phyloP scores from a whole-genome alignment of 1,140 invertebrate species.

The Portunus trituberculatus region DNA sequence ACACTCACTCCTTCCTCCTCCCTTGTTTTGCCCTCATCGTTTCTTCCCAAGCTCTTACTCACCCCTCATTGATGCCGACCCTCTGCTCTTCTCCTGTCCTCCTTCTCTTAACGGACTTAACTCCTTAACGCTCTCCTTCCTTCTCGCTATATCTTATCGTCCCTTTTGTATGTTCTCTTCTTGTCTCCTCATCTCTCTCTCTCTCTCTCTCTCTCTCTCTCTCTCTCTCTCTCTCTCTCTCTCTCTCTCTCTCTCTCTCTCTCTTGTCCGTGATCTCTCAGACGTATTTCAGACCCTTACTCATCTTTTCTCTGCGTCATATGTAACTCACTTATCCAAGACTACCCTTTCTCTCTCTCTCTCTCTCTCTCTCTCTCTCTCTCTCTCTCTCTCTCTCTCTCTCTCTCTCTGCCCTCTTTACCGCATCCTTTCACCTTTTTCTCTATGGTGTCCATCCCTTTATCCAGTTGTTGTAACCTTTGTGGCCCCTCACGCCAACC shows the following conservation, averaged over 20 bases:
- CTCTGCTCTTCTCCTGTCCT: conserved; percentile 21
- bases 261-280: too few species aligned
- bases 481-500: too few species aligned
- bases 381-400: neutral
- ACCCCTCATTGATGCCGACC: neutral
- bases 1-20: neutral
- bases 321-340: neutral
- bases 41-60: neutral
- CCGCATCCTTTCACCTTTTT: neutral
- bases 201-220: neutral
- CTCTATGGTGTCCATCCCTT: neutral
- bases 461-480: neutral
- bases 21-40: conserved; percentile 5
- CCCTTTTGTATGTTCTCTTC: neutral
- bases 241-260: neutral
- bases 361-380: conserved; percentile 48
- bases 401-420: conserved; percentile 4
- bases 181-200: too few species aligned
- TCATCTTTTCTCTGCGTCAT: neutral
- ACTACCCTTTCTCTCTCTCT: conserved; percentile 28
- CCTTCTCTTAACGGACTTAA: neutral
- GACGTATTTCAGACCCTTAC: neutral
- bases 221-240: too few species aligned
- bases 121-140: neutral
- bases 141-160: neutral